phyloP scores from a whole-genome alignment of 2,113 vertebrate species.

The Rhabdomys dilectus region DNA sequence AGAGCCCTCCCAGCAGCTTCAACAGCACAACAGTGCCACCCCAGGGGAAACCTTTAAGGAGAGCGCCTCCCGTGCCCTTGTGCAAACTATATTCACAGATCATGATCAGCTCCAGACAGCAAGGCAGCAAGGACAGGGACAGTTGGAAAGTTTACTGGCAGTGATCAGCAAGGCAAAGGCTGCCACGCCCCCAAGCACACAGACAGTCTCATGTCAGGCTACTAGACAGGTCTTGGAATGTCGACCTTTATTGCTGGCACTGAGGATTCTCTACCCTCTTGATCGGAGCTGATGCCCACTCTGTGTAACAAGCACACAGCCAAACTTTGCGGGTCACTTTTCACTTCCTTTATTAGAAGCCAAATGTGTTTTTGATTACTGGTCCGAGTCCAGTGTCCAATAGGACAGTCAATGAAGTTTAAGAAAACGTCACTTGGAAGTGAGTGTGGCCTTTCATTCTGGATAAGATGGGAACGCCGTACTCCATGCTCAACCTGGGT shows the following conservation, averaged over 20 bases:
- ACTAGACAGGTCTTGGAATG: constrained; percentile 72
- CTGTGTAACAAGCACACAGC: constrained; percentile 79
- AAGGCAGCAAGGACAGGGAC: constrained; percentile 86
- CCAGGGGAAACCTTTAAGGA: constrained; percentile 84
- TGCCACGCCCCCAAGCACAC: constrained; percentile 71
- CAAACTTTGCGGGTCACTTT: constrained; percentile 67
- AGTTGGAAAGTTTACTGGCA: constrained; percentile 94
- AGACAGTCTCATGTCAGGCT: constrained; percentile 74
- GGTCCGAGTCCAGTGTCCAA: constrained; percentile 77
- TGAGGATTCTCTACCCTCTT: constrained; percentile 80
- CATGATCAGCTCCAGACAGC: constrained; percentile 90
- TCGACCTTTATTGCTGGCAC: constrained; percentile 75
- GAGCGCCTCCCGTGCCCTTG: constrained; percentile 90
- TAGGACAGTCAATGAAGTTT: constrained; percentile 86
- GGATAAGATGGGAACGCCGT: constrained; percentile 35
- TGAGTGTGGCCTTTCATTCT: constrained; percentile 63
- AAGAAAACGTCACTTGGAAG: constrained; percentile 85
- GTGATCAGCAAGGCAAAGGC: constrained; percentile 80
- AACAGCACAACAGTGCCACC: constrained; percentile 86
- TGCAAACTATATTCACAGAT: constrained; percentile 82
- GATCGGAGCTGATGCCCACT: constrained; percentile 85
- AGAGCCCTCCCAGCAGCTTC: constrained; percentile 71
- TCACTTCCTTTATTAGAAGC: constrained; percentile 73
- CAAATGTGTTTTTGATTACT: constrained; percentile 71
- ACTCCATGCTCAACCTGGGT: constrained; percentile 4